phyloP scores from a whole-genome alignment of 2,113 vertebrate species.

The Ameiurus melas region DNA sequence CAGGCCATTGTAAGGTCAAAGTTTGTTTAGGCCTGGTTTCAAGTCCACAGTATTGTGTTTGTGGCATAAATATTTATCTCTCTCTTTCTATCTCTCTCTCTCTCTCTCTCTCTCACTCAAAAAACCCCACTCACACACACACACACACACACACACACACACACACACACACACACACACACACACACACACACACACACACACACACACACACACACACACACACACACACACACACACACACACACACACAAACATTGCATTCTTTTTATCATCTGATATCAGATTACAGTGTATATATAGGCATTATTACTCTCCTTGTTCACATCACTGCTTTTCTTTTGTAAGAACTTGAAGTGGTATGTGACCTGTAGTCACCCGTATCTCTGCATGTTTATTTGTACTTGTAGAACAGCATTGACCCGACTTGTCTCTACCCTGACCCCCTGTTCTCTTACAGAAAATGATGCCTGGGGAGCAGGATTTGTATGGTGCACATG shows the following conservation, averaged over 20 bases:
- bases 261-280: slow-evolving; percentile 4
- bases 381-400: slow-evolving; percentile 30
- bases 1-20: neutral
- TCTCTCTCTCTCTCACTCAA: too few relatives aligned
- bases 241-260: neutral
- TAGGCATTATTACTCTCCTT: neutral
- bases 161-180: neutral
- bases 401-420: slow-evolving; percentile 19
- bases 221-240: neutral
- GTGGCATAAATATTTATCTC: neutral
- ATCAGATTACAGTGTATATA: neutral
- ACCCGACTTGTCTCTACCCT: slow-evolving; percentile 14
- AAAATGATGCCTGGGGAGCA: slow-evolving; percentile 19
- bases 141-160: neutral
- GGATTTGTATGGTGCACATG: slow-evolving; percentile 4
- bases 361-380: slow-evolving; percentile 15
- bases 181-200: neutral
- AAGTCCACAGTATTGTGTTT: neutral
- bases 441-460: slow-evolving; percentile 32
- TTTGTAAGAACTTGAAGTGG: neutral
- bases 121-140: too few relatives aligned
- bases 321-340: neutral
- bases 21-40: neutral
- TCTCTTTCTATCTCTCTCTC: too few relatives aligned
- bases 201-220: neutral